A percentile compares a stretch with the other conserved stretches of the same genome.
Conservation (phyloP, 2,113 vertebrate genomes). For the Thunnus thynnus region DNA sequence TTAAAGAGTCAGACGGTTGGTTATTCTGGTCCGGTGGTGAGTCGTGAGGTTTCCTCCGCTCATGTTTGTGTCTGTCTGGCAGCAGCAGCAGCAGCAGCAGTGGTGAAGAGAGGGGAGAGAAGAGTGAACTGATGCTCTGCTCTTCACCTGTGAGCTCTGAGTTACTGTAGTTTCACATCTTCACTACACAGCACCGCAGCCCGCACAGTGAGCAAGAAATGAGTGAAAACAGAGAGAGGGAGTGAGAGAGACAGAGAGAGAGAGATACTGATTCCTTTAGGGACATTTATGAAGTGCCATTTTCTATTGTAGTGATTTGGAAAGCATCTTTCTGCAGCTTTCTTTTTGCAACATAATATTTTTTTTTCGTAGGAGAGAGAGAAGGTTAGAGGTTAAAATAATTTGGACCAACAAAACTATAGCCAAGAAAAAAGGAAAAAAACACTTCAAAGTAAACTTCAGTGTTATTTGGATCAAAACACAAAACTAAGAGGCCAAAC, state of each 20-base stretch:
- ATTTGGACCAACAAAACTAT: no score
- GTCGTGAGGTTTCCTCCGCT: constrained; percentile 62
- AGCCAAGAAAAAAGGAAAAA: no score
- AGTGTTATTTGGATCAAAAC: no score
- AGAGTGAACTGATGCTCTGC: constrained; percentile 39
- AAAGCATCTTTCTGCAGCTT: neutral
- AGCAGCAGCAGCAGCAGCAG: constrained; percentile 26
- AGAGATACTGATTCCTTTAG: neutral
- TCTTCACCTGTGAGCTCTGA: constrained; percentile 49
- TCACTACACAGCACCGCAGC: constrained; percentile 28
- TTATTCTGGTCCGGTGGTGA: constrained; percentile 38
- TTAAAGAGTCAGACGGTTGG: constrained; percentile 15
- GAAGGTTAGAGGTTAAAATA: no score
- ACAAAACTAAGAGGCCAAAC: neutral
- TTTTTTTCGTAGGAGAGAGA: neutral
- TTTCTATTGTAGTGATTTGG: no score
- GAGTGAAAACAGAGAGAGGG: neutral
- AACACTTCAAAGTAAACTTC: no score
- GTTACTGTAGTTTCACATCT: constrained; percentile 36
- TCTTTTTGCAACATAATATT: no score
- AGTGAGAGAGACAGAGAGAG: neutral
- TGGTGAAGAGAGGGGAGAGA: constrained; percentile 12
- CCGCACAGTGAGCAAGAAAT: neutral
- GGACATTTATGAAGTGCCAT: neutral
- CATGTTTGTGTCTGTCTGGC: constrained; percentile 3